Evolutionary conservation across 1,140 invertebrate species (phyloP).

Genomic region (Chironomus striatipennis): DNA sequence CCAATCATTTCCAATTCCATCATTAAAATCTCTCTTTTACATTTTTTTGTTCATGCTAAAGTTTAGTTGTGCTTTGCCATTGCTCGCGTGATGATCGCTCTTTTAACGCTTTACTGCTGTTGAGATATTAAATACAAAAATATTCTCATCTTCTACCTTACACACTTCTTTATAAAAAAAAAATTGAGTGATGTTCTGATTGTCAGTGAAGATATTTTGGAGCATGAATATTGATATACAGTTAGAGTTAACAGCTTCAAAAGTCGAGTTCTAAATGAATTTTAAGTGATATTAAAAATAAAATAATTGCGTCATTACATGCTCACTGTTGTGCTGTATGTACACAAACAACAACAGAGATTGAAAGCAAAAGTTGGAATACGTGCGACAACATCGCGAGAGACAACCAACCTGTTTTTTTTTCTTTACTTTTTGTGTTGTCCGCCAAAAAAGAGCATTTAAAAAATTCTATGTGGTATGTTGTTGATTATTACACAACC

Average conservation of each 20-base stretch:
- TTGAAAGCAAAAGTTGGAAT: background rate
- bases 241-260: background rate
- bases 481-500: too few relatives aligned
- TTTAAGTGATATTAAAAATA: constrained; percentile 9
- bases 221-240: background rate
- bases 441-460: background rate
- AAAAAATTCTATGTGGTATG: constrained; percentile 5
- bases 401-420: constrained; percentile 23
- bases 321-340: too few relatives aligned
- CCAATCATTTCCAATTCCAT: background rate
- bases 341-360: background rate
- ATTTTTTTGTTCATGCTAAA: background rate
- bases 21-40: background rate
- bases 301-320: constrained; percentile 16
- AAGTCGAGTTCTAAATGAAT: background rate
- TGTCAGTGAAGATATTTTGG: background rate
- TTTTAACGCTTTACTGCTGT: background rate
- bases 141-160: too few relatives aligned
- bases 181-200: background rate
- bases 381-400: background rate
- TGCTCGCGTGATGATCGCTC: background rate
- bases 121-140: background rate
- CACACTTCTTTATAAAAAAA: too few relatives aligned
- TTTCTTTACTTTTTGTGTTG: background rate
- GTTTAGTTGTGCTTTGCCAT: background rate